Conservation (phyloP, 2,888 invertebrate genomes). For the Polydrusus tereticollis region DNA sequence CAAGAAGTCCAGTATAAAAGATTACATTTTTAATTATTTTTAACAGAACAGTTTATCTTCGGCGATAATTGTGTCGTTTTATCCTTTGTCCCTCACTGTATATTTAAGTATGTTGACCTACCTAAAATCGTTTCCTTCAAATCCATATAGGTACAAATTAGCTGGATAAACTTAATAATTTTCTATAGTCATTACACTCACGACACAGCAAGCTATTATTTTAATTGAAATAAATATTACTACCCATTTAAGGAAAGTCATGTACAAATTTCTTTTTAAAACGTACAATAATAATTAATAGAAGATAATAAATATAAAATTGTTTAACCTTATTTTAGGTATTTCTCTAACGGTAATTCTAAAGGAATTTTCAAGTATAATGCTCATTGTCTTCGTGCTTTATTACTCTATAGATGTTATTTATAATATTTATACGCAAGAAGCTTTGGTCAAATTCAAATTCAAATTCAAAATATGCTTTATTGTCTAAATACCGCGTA, state of each 20-base stretch:
- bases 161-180: background rate
- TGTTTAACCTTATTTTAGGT: constrained; percentile 24
- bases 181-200: constrained; percentile 13
- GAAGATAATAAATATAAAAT: constrained; percentile 21
- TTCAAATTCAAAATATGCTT: no score
- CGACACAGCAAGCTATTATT: constrained; percentile 11
- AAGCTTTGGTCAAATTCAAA: background rate
- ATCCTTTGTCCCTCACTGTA: no score
- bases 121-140: background rate
- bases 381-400: background rate
- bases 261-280: constrained; percentile 9
- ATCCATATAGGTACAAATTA: background rate
- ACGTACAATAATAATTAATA: constrained; percentile 32
- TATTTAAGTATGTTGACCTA: no score
- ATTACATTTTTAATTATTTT: no score
- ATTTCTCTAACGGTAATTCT: constrained; percentile 28
- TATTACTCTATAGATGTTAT: background rate
- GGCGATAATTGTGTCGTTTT: no score
- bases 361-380: constrained; percentile 6
- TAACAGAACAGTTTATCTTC: no score
- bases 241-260: constrained; percentile 23
- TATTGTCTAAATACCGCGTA: no score
- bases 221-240: constrained; percentile 18
- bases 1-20: no score
- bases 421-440: background rate